Conservation (phyloP, 2,113 vertebrate genomes). For the Vulpes lagopus region DNA sequence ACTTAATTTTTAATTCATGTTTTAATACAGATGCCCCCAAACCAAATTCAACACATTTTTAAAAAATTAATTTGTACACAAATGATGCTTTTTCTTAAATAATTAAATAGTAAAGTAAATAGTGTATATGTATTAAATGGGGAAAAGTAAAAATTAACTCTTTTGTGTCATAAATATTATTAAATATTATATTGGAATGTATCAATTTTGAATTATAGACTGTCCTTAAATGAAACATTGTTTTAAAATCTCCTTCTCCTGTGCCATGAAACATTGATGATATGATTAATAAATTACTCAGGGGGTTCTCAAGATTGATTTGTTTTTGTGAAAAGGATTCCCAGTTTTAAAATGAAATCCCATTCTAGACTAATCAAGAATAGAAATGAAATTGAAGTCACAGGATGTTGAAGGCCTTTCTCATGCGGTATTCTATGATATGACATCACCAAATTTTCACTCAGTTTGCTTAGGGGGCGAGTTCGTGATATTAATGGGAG, state of each 20-base stretch:
- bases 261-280: not conserved
- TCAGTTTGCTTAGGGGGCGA: not conserved
- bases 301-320: not conserved
- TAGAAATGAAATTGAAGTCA: not conserved
- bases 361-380: not conserved
- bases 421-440: not conserved
- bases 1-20: not conserved
- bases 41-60: not conserved
- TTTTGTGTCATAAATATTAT: not conserved
- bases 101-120: constrained; percentile 1
- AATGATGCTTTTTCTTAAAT: not conserved
- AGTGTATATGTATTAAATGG: not conserved
- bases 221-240: not conserved
- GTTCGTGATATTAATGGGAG: not conserved
- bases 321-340: not conserved
- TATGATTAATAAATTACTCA: constrained; percentile 17
- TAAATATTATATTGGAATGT: not conserved
- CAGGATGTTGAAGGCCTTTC: not conserved
- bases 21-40: not conserved
- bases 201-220: not conserved
- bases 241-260: not conserved
- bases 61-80: not conserved
- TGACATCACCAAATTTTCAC: not conserved
- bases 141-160: not conserved
- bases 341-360: not conserved